Evolutionary conservation across 1,140 invertebrate genomes (phyloP), one percentile per base, ranked within the genome.

Genomic region (Stegodyphus dumicola): DNA sequence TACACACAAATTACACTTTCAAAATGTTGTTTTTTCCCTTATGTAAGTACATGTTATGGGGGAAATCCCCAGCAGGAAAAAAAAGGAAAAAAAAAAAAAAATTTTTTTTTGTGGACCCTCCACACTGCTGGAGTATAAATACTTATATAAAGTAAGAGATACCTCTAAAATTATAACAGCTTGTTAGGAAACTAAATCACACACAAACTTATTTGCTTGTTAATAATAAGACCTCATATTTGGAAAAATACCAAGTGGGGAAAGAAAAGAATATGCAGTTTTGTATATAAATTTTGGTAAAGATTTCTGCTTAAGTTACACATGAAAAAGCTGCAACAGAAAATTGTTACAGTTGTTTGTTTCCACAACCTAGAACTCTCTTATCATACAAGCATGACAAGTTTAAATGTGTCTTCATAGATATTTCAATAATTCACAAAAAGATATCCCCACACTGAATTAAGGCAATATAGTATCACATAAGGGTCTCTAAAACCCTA

Each of bases 391-490:
- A 83, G 73, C 65, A 76, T 53, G 33, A 66, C 11, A 74, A 75
- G 49, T 54, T 83, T 49, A 71, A 33, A 83, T 18, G 53, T 74
- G 71, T 83, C 64, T 80, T 60, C 65, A 15, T 33, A 81, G 69
- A 73, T 69, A 80, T 83, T 73, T 53, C 53, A 73, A 67, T 51
- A 76, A 69, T 84, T 84, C 81, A 84, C 73, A 84, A 84, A 84
- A 84, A 15, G 18, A 56, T 76, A 76, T 84, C 74, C 81, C 81
- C 81, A 84, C 81, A 84, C 81, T 76, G 54, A 84, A 84, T 83
- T 84, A 84, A 84, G 81, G 81, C 81, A 84, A 33, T 83, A 76
- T 84, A 84, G 15, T 84, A 84, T 84, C 71, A 76, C 81, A 84
- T 77, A 84, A 52, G 81, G 81, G 81, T 84, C 65, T 75, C 81